These are phyloP conservation scores for Hypselothyrea guttata DNA, from an alignment of 2,888 invertebrate species.

Conservation along the genomic window DNA sequence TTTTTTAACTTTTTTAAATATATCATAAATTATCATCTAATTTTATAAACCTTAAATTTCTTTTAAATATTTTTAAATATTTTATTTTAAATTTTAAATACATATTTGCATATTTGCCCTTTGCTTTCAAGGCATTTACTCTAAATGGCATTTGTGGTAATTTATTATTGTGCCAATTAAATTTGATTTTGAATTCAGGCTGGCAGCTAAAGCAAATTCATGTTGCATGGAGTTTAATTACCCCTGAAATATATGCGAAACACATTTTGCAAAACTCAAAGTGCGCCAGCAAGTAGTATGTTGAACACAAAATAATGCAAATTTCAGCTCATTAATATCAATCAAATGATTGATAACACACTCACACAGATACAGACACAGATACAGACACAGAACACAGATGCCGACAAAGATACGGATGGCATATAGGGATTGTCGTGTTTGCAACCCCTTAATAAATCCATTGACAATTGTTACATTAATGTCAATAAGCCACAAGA, in stretches of 20 bases:
- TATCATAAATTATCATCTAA: no score
- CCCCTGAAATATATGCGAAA: constrained; percentile 63
- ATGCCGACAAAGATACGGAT: constrained; percentile 13
- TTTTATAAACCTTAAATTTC: no score
- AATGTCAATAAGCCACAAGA: constrained; percentile 74
- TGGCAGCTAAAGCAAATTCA: constrained; percentile 38
- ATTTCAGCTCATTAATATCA: constrained; percentile 80
- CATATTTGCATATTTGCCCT: no score
- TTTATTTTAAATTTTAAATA: no score
- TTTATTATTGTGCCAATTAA: constrained; percentile 12
- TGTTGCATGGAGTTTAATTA: constrained; percentile 59
- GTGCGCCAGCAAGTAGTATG: constrained; percentile 15
- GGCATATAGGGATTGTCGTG: constrained; percentile 5
- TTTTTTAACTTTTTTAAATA: no score
- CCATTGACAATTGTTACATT: constrained; percentile 80
- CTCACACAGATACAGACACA: constrained; percentile 24
- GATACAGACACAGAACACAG: constrained; percentile 4
- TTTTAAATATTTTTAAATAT: no score
- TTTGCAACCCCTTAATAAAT: constrained; percentile 74
- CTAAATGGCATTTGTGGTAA: background rate
- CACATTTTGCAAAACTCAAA: constrained; percentile 48
- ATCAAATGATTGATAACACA: constrained; percentile 78
- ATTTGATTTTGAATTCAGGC: constrained; percentile 10
- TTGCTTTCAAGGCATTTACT: constrained; percentile 2
- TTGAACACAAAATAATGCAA: constrained; percentile 72